Conservation (phyloP, 2,888 invertebrate species). For the Palloptera scutellata region DNA sequence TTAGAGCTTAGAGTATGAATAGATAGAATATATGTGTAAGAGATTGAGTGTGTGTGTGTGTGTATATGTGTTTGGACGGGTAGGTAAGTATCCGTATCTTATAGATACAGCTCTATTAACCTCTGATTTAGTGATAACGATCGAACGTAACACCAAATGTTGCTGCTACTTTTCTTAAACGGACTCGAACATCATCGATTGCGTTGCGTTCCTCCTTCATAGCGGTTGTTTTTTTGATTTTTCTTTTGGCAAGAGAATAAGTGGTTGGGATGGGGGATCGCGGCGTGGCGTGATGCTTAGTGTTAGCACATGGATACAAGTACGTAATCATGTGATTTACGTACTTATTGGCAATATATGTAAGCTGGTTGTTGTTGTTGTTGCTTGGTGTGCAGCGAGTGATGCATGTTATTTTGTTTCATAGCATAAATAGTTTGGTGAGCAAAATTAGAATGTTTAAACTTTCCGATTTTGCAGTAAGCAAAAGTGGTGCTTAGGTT, state of each 20-base stretch:
- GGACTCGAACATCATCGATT: not conserved
- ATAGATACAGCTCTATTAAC: conserved; percentile 60
- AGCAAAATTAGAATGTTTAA: too few species aligned
- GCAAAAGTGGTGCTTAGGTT: too few species aligned
- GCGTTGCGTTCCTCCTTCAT: not conserved
- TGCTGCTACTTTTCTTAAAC: conserved; percentile 33
- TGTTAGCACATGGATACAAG: not conserved
- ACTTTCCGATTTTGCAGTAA: too few species aligned
- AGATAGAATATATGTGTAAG: conserved; percentile 9
- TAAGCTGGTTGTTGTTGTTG: too few species aligned
- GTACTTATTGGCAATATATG: too few species aligned
- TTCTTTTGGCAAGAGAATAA: not conserved
- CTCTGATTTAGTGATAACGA: conserved; percentile 64
- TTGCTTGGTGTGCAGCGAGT: too few species aligned
- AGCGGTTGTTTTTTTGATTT: not conserved
- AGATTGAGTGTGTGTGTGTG: conserved; percentile 27
- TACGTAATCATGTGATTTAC: too few species aligned
- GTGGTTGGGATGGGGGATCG: not conserved
- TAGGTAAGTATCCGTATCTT: conserved; percentile 35
- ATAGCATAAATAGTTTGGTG: too few species aligned
- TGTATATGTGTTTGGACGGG: too few species aligned
- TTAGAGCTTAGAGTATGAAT: not conserved
- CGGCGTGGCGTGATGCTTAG: too few species aligned
- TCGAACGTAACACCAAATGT: conserved; percentile 48
- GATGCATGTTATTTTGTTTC: too few species aligned